Percentiles rank a stretch among this genome's conserved stretches.
Conservation (phyloP, 1,140 invertebrate species). For the Ceratina japonica region DNA sequence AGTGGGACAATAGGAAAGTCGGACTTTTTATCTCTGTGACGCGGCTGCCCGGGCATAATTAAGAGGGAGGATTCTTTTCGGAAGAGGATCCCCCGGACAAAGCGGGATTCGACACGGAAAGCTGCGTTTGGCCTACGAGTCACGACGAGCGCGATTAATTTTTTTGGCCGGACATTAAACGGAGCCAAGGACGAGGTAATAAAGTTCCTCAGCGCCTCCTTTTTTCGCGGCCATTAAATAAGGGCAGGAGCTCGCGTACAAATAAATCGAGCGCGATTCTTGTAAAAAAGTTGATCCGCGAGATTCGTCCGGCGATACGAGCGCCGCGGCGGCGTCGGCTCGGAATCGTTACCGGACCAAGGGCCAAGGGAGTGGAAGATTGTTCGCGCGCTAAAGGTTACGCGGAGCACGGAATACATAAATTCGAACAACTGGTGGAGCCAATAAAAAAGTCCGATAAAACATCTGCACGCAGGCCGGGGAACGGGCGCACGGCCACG, state of each 20-base stretch:
- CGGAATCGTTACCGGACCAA: background rate
- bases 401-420: constrained; percentile 18
- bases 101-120: constrained; percentile 49
- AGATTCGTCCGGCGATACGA: background rate
- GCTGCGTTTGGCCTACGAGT: constrained; percentile 9
- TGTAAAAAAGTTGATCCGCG: constrained; percentile 11
- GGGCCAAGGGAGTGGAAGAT: background rate
- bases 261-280: background rate
- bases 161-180: constrained; percentile 8
- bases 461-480: constrained; percentile 17
- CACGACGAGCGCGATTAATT: constrained; percentile 10
- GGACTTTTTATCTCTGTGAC: background rate
- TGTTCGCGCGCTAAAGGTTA: constrained; percentile 22
- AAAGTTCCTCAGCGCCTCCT: background rate
- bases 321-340: constrained; percentile 12
- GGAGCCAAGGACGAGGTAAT: background rate
- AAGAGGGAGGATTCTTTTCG: background rate
- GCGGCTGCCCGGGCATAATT: constrained; percentile 18
- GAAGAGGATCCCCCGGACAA: constrained; percentile 13
- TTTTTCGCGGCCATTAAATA: background rate
- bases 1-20: background rate
- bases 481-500: background rate
- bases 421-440: constrained; percentile 25
- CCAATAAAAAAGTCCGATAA: constrained; percentile 24
- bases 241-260: background rate